Base-by-base conservation (phyloP, 1,140 invertebrate species). In the Aphelinus atriplicis region DNA sequence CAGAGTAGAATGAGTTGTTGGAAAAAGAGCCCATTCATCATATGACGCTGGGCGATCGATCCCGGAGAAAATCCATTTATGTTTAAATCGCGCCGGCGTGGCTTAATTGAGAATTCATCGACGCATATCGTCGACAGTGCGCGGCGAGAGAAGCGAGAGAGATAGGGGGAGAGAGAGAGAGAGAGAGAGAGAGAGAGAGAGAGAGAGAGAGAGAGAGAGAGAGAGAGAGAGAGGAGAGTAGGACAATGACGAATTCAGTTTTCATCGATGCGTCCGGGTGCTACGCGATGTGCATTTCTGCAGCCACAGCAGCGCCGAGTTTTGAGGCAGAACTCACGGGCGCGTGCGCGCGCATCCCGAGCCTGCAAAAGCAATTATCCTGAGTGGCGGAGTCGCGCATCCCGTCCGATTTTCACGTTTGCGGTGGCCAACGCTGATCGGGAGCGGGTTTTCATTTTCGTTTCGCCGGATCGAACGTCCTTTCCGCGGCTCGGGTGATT, bases 181-280 rank as follows among this genome's bases (percentile, higher is more conserved):
- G 60, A 62, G 67, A 66, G 61, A 67, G 46, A n/a, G 7, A 58
- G 61, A 67, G 46, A n/a, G 9, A 9, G 51, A 9, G 51, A 9
- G 51, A 26, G 26, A 60, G 58, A 67, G 60, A 62, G 67, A 66
- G 61, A 67, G 46, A n/a, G 9, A 9, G 51, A 9, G 51, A 9
- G 51, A 26, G 26, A 60, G 58, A 67, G 60, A 62, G 67, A 66
- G 61, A 67, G 46, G 7, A 58, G 61, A 67, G 46, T 63, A 64
- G 60, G 69, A 75, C 64, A 75, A 69, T 64, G 60, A 70, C 53
- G 61, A 75, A 70, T 75, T 70, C 53, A n/a, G 73, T 70, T 75
- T 63, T 58, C 73, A 75, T 64, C 51, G 60, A 45, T n/a, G 67
- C 55, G n/a, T 63, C 43, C 26, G 26, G 4, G 9, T 26, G 26